Conservation (phyloP, 2,888 invertebrate species). For the Aphrophora alni region DNA sequence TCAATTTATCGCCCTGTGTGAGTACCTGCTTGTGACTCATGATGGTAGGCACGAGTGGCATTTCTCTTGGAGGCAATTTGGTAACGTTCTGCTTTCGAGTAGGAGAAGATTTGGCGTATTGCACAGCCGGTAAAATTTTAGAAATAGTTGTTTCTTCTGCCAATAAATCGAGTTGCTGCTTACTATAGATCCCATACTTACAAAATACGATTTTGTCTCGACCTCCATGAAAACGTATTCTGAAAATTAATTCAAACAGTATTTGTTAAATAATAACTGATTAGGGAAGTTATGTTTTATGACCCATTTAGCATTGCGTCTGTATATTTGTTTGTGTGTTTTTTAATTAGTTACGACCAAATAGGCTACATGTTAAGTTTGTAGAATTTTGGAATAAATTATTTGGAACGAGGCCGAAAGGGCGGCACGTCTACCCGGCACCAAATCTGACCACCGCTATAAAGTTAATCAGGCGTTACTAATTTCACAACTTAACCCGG, state of each 20-base stretch:
- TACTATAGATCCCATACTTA: conserved; percentile 29
- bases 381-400: no score
- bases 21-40: not conserved
- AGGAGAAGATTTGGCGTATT: not conserved
- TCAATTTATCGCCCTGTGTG: not conserved
- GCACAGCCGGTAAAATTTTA: not conserved
- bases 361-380: no score
- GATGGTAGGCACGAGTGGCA: not conserved
- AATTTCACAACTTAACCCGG: no score
- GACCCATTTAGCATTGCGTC: not conserved
- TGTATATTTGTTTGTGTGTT: not conserved
- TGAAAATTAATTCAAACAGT: not conserved
- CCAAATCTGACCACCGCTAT: no score
- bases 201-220: conserved; percentile 12
- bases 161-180: not conserved
- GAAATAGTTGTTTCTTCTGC: not conserved
- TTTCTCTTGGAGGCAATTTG: not conserved
- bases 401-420: no score
- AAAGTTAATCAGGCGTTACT: no score
- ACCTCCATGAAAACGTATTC: conserved; percentile 18
- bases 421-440: no score
- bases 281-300: not conserved
- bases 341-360: no score
- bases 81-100: not conserved
- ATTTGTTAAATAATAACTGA: not conserved